Base-by-base conservation (phyloP, 2,888 invertebrate species). In the Pachycephus smyrnensis region DNA sequence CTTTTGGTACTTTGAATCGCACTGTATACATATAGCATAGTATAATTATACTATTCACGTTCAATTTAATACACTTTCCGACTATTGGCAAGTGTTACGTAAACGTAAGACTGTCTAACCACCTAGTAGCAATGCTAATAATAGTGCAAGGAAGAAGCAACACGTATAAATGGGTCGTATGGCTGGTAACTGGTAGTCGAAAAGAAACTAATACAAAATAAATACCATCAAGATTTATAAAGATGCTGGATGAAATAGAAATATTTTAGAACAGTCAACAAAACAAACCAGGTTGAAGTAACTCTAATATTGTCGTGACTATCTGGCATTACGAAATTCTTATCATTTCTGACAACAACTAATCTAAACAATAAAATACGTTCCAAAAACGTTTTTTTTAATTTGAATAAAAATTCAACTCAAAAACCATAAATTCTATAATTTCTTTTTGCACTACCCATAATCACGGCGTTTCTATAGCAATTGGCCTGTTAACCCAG, bases 401-500 rank as follows among this genome's bases (percentile, higher is more conserved):
- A 23, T 55, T 55, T 0, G 9, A 23, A 55, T 9, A 9, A 55
- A 23, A 23, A 15, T 4, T 40, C 15, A 15, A 15, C n/a, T 15
- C 15, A 15, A 0, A 23, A 40, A 6, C 4, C 9, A 15, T 1
- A 0, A 23, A 55, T 23, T 15, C 23, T 23, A 23, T 6, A 55
- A 9, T 9, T 55, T 55, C 0, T 15, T 40, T 23, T 55, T 55
- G 55, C 23, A 55, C 55, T 23, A 23, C 15, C 40, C 23, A 55
- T 55, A 55, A 15, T 55, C 23, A 55, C 55, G 2, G 23, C 6
- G 6, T 55, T 55, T 23, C 23, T 23, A 55, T 55, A 23, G 9
- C 55, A 23, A 73, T 81, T 84, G 86, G 81, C 86, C 86, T 84
- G 86, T 82, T 88, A 86, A 88, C 88, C 88, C 82, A 88, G 81